Evolutionary conservation across 2,113 vertebrate genomes (phyloP).

Genomic region (Phylloscopus trochilus): DNA sequence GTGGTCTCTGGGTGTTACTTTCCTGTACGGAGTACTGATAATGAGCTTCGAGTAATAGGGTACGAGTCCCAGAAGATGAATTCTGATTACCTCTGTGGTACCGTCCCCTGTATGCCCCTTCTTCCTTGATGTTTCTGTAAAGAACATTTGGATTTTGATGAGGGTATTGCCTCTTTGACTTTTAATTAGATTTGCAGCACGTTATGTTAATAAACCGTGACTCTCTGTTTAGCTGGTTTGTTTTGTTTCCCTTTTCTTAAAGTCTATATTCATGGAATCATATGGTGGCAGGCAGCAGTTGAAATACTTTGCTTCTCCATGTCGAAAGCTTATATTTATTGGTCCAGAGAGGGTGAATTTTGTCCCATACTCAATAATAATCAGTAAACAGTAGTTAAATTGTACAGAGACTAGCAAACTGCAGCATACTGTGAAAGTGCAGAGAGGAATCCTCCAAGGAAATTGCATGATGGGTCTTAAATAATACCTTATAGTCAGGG

Average conservation of each 20-base stretch:
- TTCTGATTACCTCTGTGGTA: conserved; percentile 76
- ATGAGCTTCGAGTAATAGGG: conserved; percentile 87
- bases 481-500: conserved; percentile 21
- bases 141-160: conserved; percentile 79
- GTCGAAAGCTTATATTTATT: not conserved
- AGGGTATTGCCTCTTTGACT: conserved; percentile 73
- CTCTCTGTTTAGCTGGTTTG: not conserved
- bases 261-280: not conserved
- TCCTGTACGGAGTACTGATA: conserved; percentile 80
- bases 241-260: not conserved
- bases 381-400: conserved; percentile 39
- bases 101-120: conserved; percentile 62
- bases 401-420: conserved; percentile 22
- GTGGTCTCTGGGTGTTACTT: conserved; percentile 84
- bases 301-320: not conserved
- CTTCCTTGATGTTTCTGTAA: conserved; percentile 78
- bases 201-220: conserved; percentile 64
- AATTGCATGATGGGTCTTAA: conserved; percentile 18
- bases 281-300: not conserved
- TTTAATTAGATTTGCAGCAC: conserved; percentile 77
- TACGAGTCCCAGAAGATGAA: conserved; percentile 85
- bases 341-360: conserved; percentile 17
- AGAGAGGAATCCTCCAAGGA: conserved; percentile 17
- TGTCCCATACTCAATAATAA: conserved; percentile 28
- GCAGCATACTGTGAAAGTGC: not conserved